Conservation (phyloP, 1,140 invertebrate genomes). For the Sarcophaga peregrina region DNA sequence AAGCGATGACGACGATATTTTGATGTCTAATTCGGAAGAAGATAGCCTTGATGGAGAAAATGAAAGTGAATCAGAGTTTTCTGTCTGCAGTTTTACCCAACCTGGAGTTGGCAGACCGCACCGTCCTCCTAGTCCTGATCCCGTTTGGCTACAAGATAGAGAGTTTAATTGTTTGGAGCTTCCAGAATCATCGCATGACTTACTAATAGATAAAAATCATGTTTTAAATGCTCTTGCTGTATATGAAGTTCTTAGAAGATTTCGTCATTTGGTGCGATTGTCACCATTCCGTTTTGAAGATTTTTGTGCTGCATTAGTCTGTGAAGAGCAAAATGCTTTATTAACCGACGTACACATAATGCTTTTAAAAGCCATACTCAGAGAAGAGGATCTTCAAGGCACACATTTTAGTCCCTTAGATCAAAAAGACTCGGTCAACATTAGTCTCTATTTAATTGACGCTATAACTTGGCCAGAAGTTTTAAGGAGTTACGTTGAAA, state of each 20-base stretch:
- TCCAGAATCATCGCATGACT: slow-evolving; percentile 90
- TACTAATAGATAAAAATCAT: slow-evolving; percentile 82
- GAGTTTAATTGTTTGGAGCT: slow-evolving; percentile 82
- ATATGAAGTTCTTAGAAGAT: slow-evolving; percentile 94
- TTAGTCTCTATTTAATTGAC: slow-evolving; percentile 91
- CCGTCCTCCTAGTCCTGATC: slow-evolving; percentile 85
- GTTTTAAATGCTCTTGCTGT: slow-evolving; percentile 85
- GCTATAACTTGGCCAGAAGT: slow-evolving; percentile 95
- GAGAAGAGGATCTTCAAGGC: slow-evolving; percentile 95
- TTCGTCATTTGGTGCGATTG: slow-evolving; percentile 87
- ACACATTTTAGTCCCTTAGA: slow-evolving; percentile 96
- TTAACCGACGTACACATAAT: slow-evolving; percentile 93
- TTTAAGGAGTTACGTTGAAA: slow-evolving; percentile 87
- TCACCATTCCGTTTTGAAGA: slow-evolving; percentile 97
- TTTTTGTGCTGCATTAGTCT: slow-evolving; percentile 90
- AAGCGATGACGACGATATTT: slow-evolving; percentile 80
- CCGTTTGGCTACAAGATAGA: slow-evolving; percentile 84
- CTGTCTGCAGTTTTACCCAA: slow-evolving; percentile 79
- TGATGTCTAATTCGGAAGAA: slow-evolving; percentile 74
- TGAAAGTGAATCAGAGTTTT: slow-evolving; percentile 86
- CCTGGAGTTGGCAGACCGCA: slow-evolving; percentile 67
- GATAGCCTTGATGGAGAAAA: slow-evolving; percentile 75
- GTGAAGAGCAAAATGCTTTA: slow-evolving; percentile 90
- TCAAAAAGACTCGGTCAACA: slow-evolving; percentile 96
- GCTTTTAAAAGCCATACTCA: slow-evolving; percentile 87